Evolutionary conservation across 2,797 vertebrate genomes (phyloP).

Genomic region (Taeniopygia guttata): DNA sequence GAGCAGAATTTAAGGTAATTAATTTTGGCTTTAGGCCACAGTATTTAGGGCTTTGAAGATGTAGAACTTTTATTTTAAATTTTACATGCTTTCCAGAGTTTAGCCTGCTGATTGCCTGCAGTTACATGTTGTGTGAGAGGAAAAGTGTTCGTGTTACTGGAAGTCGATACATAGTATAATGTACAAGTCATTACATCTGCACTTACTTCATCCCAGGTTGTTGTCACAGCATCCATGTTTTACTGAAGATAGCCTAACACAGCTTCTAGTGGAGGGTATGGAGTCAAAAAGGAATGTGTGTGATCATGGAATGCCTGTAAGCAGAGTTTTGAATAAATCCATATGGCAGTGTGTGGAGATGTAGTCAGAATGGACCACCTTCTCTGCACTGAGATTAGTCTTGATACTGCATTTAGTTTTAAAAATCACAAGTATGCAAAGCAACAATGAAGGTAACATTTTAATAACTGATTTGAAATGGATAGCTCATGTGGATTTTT

Average conservation of each 20-base stretch:
- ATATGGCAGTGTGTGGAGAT: not conserved
- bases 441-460: not conserved
- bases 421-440: not conserved
- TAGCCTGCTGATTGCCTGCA: not conserved
- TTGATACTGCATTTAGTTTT: not conserved
- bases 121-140: not conserved
- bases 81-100: not conserved
- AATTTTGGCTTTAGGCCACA: not conserved
- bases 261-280: not conserved
- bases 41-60: not conserved
- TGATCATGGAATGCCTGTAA: not conserved
- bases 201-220: not conserved
- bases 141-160: not conserved
- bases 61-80: not conserved
- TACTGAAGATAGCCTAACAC: not conserved
- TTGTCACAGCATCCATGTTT: not conserved
- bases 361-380: not conserved
- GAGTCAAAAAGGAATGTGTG: not conserved
- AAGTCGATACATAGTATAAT: not conserved
- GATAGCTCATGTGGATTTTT: not conserved
- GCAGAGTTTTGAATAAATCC: not conserved
- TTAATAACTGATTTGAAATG: not conserved
- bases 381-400: not conserved
- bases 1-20: not conserved
- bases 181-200: not conserved